Base-by-base conservation (phyloP, 2,113 vertebrate species). In the Mesoclemmys tuberculata region DNA sequence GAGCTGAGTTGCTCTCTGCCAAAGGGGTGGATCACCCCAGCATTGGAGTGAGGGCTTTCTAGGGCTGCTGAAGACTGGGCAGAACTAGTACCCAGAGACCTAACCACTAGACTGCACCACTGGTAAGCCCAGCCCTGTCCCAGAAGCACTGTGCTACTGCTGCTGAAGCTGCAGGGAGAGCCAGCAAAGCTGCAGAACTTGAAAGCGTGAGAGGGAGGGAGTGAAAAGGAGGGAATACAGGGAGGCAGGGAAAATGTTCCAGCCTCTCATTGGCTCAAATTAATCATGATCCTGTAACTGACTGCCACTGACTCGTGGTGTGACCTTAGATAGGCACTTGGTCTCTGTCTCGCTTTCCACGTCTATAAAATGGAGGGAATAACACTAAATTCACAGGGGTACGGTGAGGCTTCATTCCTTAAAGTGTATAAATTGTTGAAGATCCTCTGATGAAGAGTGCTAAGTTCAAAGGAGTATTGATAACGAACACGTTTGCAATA, bases 401-500 rank as follows among this genome's bases (percentile, higher is more conserved):
- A 46, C 54, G 81, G 58, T 41, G 64, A 92, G 71, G 48, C 91
- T 68, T 6, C 4, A 13, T 75, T 95, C 82, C 2, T 80, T 96
- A 78, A 56, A 61, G 18, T 81, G 83, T 93, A 51, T 10, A n/a
- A 31, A 26, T 85, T 90, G 6, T 80, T 1, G 2, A 78, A 75
- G 38, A 81, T 93, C 31, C 29, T 84, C 49, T 68, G 9, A 31
- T 79, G 80, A 71, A 88, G 77, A 85, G 55, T 64, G 22, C 44
- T 31, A 74, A 71, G 71, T 48, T 41, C 1, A 8, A 75, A 75
- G 31, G 92, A 58, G 44, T 83, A 88, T 78, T 92, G 86, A 94
- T 92, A 96, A 68, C 29, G 74, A 26, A 5, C 38, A 94, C 89
- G 19, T 51, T 56, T 96, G 56, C 89, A 85, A 96, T n/a, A 77